phyloP scores from a whole-genome alignment of 2,113 vertebrate genomes.

The Coreoperca whiteheadi region DNA sequence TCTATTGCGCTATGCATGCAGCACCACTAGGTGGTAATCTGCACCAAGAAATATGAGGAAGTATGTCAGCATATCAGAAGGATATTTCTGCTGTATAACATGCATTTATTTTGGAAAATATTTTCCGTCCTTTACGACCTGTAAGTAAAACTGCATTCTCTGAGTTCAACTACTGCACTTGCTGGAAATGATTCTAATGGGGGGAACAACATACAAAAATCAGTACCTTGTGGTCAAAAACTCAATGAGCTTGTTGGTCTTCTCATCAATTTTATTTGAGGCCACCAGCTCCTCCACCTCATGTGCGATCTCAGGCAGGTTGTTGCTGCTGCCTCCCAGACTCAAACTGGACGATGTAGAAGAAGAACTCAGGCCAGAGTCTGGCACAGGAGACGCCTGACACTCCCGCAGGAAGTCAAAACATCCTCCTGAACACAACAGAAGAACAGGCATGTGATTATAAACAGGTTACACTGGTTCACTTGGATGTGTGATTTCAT shows the following conservation, averaged over 20 bases:
- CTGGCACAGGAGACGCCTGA: conserved; percentile 92
- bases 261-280: conserved; percentile 88
- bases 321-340: conserved; percentile 92
- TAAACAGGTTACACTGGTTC: background rate
- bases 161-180: background rate
- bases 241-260: conserved; percentile 96
- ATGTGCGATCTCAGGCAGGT: conserved; percentile 93
- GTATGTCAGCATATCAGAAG: background rate
- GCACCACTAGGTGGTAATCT: conserved; percentile 70
- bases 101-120: background rate
- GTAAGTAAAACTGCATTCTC: background rate
- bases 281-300: conserved; percentile 90
- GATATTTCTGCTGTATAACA: background rate
- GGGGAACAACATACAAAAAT: background rate
- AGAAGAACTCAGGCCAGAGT: conserved; percentile 95
- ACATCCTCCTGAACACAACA: conserved; percentile 82
- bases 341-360: conserved; percentile 98
- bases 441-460: conserved; percentile 1
- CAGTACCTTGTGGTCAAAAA: conserved; percentile 95
- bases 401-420: conserved; percentile 95
- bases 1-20: conserved; percentile 29
- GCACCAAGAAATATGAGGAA: conserved; percentile 22
- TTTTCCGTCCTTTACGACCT: background rate
- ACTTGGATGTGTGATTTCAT: conserved; percentile 5
- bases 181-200: background rate